Evolutionary conservation across 23 tunicate genomes (phyloP), one percentile per base, ranked within the genome.

Genomic region (Clavelina lepadiformis): DNA sequence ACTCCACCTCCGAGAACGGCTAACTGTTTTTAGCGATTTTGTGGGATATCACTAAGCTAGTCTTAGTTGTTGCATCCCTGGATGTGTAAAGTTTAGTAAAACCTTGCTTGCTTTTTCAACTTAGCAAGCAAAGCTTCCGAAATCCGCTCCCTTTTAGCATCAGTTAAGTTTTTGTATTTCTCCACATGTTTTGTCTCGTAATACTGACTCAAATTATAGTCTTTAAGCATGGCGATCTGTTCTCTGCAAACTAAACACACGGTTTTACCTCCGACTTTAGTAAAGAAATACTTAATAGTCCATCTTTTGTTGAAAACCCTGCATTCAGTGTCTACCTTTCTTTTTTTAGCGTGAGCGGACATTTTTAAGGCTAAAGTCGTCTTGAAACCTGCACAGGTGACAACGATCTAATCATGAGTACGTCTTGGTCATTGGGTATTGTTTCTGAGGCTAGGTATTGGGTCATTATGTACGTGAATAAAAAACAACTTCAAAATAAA

Each of bases 171-270:
- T 49, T 68, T 25, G 35, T 49, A 68, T 47, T 68, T 68, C 3
- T 27, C 73, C 18, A 11, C 59, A 50, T 68, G 73, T 47, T 68
- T 49, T 13, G 73, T 68, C 35, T 5, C 60, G 73, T 68, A 68
- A 28, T 68, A 61, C n/a, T 61, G 73, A 49, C 35, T 50, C 24
- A 68, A 49, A 68, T 68, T 68, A 23, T 68, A 68, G 25, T 47
- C 73, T 50, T 68, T 68, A 4, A 68, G 18, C 59, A 68, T 61
- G 18, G 73, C 59, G 35, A 49, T 23, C 28, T 15, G 38, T 22
- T 25, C 66, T 59, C 13, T 13, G 31, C 66, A 59, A 53, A 25
- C 59, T 53, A n/a, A 53, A 44, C 13, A 44, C n/a, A n/a, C n/a
- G n/a, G n/a, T n/a, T n/a, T n/a, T n/a, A n/a, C n/a, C n/a, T n/a